Conservation (phyloP, 2,113 vertebrate genomes). For the Dermatemys mawii region DNA sequence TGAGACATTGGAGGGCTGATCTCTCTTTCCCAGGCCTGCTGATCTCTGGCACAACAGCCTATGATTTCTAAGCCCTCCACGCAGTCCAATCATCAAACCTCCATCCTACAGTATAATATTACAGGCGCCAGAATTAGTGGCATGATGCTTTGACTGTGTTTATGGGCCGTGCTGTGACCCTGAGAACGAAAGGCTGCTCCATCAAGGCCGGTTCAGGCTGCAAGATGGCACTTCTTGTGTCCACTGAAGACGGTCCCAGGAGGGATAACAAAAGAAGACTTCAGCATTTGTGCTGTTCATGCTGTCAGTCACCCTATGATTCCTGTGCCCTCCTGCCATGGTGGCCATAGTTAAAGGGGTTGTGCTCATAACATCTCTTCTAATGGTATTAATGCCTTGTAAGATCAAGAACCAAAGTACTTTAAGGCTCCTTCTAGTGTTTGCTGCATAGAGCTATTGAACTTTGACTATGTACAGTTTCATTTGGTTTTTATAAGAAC, state of each 20-base stretch:
- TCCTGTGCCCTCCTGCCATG: rapidly evolving
- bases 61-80: background rate
- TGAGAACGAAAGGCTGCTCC: background rate
- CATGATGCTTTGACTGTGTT: background rate
- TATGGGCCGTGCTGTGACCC: background rate
- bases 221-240: rapidly evolving
- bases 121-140: background rate
- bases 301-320: background rate
- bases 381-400: rapidly evolving
- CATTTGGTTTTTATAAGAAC: background rate
- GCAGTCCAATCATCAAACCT: background rate
- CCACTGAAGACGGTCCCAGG: background rate
- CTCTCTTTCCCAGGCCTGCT: background rate
- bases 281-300: background rate
- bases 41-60: background rate
- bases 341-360: rapidly evolving
- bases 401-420: background rate
- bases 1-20: background rate
- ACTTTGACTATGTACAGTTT: rapidly evolving
- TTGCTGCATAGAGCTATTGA: rapidly evolving
- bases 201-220: background rate
- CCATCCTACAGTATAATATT: background rate
- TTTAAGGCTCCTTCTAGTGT: rapidly evolving
- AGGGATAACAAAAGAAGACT: background rate
- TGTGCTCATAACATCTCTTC: background rate